Conservation (phyloP, 1,140 invertebrate genomes). For the Drosophila pachea region DNA sequence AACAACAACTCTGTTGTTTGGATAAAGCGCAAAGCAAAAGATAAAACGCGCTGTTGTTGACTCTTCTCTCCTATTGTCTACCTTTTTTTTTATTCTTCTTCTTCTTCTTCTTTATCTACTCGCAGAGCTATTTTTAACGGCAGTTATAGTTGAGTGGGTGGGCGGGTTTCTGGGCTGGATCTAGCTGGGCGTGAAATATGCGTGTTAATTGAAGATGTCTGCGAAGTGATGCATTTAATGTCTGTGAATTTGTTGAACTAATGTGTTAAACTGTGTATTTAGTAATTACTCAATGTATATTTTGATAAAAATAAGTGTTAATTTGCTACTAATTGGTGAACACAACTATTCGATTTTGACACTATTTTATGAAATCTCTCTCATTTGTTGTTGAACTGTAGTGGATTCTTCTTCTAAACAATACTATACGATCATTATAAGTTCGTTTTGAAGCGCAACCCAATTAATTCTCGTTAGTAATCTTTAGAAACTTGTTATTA, state of each 20-base stretch:
- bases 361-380: too few relatives aligned
- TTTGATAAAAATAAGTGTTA: conserved; percentile 16
- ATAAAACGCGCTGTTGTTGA: conserved; percentile 22
- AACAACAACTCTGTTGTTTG: conserved; percentile 5
- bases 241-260: conserved; percentile 36
- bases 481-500: not conserved
- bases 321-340: conserved; percentile 1
- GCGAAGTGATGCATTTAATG: conserved; percentile 36
- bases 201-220: conserved; percentile 43
- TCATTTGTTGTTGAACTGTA: too few relatives aligned
- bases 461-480: too few relatives aligned
- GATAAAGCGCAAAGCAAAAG: conserved; percentile 9
- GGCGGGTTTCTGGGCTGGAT: not conserved
- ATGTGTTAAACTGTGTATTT: conserved; percentile 31
- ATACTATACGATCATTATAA: too few relatives aligned
- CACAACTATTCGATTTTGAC: not conserved
- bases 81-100: too few relatives aligned
- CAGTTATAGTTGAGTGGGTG: not conserved
- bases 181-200: not conserved
- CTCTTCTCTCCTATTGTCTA: conserved; percentile 14
- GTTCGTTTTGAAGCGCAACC: too few relatives aligned
- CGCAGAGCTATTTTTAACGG: not conserved
- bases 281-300: conserved; percentile 21
- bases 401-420: too few relatives aligned
- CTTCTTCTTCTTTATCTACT: conserved; percentile 10